Evolutionary conservation across 1,140 invertebrate genomes (phyloP), one percentile per base, ranked within the genome.

Genomic region (Trypoxylus dichotomus): DNA sequence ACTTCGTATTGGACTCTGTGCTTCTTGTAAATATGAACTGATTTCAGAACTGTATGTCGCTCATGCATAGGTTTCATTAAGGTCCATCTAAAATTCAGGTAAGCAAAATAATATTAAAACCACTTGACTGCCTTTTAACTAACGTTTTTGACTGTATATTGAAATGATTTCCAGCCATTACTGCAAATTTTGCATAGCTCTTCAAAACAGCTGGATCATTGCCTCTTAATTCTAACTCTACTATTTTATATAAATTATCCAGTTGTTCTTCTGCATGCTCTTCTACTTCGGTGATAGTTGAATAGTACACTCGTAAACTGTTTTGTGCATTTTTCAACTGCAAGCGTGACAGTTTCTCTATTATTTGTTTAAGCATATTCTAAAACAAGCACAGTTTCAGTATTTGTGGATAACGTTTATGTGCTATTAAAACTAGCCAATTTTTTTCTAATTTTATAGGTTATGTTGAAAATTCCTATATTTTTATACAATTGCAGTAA

Each of bases 1-100:
- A 94, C 91, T 90, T 99, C 98, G 88, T 99, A 99, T 82, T 99
- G 97, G 0, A 98, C 96, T 84, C 93, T 90, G 86, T 98, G 96
- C 81, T 98, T 98, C 86, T 98, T 98, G 83, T 96, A 93, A 81
- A 97, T 93, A 85, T 96, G 94, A 68, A 95, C 94, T 63, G 95
- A 96, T 86, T 95, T 95, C 1, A 99, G 87, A 7, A 98, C 83
- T 3, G 95, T 96, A 80, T 91, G 90, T 73, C 94, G 89, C 80
- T 95, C 90, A 82, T 95, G 92, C 78, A 91, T 86, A 37, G 93
- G 88, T 88, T 94, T 95, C 21, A 88, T 86, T 25, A 92, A 90
- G 24, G 91, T 89, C 89, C 90, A 93, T 82, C 95, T 96, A 75
- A 82, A 87, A 88, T 82, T 78, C 63, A 63, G 79, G 32, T 2